phyloP scores from a whole-genome alignment of 1,140 invertebrate genomes.

The Araneus ventricosus region DNA sequence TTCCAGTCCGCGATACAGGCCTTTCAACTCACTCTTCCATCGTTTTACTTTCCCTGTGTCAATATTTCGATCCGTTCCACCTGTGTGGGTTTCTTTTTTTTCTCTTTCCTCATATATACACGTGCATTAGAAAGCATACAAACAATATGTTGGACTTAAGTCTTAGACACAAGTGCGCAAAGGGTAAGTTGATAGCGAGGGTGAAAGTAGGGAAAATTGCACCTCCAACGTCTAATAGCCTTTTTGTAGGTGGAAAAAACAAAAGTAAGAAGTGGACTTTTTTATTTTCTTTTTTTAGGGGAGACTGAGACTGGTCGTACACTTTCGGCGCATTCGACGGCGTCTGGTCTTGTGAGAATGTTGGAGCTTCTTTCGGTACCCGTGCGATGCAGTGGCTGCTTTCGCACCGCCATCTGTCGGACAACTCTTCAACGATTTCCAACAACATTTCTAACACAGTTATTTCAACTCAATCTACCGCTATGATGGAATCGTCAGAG shows the following conservation, averaged over 20 bases:
- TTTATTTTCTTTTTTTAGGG: background rate
- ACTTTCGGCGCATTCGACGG: background rate
- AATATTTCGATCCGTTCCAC: conserved; percentile 25
- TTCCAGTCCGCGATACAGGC: background rate
- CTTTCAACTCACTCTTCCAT: background rate
- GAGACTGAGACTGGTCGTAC: background rate
- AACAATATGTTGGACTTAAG: conserved; percentile 1
- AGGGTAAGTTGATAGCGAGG: background rate
- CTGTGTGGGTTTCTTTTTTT: background rate
- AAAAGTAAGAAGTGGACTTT: background rate
- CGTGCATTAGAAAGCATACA: background rate
- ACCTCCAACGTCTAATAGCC: background rate
- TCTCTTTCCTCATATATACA: background rate
- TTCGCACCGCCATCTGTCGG: background rate
- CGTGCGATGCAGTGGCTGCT: background rate
- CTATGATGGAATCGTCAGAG: too few species aligned
- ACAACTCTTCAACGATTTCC: background rate
- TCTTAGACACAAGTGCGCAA: background rate
- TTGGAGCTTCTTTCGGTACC: background rate
- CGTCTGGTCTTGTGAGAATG: conserved; percentile 22
- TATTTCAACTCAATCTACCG: too few species aligned
- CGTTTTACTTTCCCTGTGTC: conserved; percentile 3
- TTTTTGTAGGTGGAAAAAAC: background rate
- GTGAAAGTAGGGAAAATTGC: background rate
- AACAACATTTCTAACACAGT: background rate